Evolutionary conservation across 1,140 invertebrate species (phyloP).

Genomic region (Vanessa tameamea): DNA sequence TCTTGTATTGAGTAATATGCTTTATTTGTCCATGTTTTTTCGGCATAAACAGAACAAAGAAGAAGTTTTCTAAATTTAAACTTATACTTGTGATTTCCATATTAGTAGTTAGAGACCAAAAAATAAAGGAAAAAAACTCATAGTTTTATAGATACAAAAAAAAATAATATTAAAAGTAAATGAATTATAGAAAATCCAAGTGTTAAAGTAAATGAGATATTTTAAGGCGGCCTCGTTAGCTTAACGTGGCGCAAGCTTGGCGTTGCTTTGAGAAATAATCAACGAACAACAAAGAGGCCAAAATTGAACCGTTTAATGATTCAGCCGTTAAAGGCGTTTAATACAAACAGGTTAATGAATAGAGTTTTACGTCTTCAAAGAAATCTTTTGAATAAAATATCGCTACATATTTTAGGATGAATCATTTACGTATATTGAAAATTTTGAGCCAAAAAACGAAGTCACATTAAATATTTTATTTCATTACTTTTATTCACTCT

Average conservation of each 20-base stretch:
- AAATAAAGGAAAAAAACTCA: not conserved
- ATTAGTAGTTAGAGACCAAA: too few relatives aligned
- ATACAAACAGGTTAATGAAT: conserved; percentile 4
- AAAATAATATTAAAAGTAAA: not conserved
- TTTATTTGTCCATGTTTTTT: too few relatives aligned
- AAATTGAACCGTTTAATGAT: conserved; percentile 18
- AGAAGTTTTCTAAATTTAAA: too few relatives aligned
- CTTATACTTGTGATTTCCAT: too few relatives aligned
- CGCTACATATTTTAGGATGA: not conserved
- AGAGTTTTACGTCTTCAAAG: conserved; percentile 3
- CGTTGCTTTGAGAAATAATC: conserved; percentile 17
- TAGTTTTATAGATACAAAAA: not conserved
- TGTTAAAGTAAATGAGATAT: conserved; percentile 12
- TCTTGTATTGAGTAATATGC: too few relatives aligned
- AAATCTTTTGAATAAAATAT: not conserved
- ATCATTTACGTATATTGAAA: too few relatives aligned
- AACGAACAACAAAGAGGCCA: conserved; percentile 14
- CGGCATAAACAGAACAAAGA: too few relatives aligned
- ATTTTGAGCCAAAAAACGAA: too few relatives aligned
- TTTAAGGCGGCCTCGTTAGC: conserved; percentile 17
- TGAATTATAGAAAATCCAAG: conserved; percentile 6
- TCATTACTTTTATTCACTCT: too few relatives aligned
- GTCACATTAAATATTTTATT: too few relatives aligned
- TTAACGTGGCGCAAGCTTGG: conserved; percentile 8
- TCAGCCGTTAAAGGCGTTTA: conserved; percentile 10